Evolutionary conservation across 2,888 invertebrate species (phyloP), one percentile per base, ranked within the genome.

Genomic region (Athalia rosae): DNA sequence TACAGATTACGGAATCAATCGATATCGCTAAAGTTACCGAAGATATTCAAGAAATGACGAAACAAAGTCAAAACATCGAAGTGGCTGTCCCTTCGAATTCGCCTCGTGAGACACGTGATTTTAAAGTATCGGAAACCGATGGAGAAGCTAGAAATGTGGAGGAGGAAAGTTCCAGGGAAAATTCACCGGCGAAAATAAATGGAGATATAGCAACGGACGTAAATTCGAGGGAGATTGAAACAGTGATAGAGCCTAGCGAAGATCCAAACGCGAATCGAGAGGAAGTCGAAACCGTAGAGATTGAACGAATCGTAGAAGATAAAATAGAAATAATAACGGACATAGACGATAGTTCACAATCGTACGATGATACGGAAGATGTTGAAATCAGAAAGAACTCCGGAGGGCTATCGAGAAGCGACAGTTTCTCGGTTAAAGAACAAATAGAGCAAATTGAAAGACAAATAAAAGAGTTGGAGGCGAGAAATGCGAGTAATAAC

Each of bases 241-340:
- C 28, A 28, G 28, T 28, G 28, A 28, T 28, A 28, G 47, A 76
- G 41, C 11, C 61, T 4, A 62, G 47, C 5, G 66, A 76, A 56
- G 28, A 48, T 48, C n/a, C n/a, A 28, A 45, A 9, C 50, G 62
- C 59, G 11, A n/a, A 76, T 28, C 73, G 45, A 9, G 41, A 13
- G 85, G 90, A 81, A 80, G 91, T 91, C 81, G 88, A 91, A 4
- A 91, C 91, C 84, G 90, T 90, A 81, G 91, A 91, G 84, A 91
- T 91, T 82, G 90, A 90, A 80, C 91, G 91, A 83, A 82, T 91
- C 15, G 78, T 79, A 1, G 77, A 79, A 4, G 64, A 76, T 6
- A 92, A 92, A 81, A 89, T 90, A 8, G 92, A 92, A 76, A 85
- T 92, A 62, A 87, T 88, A 9, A 91, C 91, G 79, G 91, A 92